Evolutionary conservation across 2,113 vertebrate species (phyloP), one percentile per base, ranked within the genome.

Genomic region (Vidua macroura): DNA sequence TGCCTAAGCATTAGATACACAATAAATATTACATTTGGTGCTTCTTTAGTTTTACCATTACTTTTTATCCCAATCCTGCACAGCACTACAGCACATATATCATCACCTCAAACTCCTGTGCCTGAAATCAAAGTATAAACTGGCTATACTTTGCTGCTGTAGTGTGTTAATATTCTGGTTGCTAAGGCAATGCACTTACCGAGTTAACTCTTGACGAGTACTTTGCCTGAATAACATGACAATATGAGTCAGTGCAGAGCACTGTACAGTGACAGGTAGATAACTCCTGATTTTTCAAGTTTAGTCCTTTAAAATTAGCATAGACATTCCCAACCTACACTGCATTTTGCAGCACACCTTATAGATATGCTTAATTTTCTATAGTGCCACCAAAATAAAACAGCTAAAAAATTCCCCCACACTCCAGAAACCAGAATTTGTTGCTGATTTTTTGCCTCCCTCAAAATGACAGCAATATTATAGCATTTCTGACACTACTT

Each of bases 111-210:
- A 72, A 73, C 24, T 69, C 19, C 62, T 82, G 4, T 46, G 44
- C 17, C 37, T 78, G 52, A 82, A 82, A 92, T 31, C 74, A 49
- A 64, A 73, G 41, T 49, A 52, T 19, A 76, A 89, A 4, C 60
- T 79, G 67, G 70, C 41, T 85, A 28, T 56, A 55, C 41, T 91
- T 79, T 56, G 24, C 72, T 87, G 37, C 53, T 82, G 75, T 48
- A 68, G 30, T 53, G 80, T 68, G 74, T 83, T 83, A 85, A 95
- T 90, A n/a, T 84, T 86, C 73, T 74, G 67, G 90, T 96, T 95
- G 87, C 87, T 90, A 91, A 64, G 85, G 95, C 11, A 4, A 90
- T 83, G 75, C 31, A 31, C 51, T 85, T 94, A 87, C 3, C 1
- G 6, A 82, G 78, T 90, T 96, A 93, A 80, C 53, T 85, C 58